Percentiles rank a stretch among this genome's conserved stretches.
These are phyloP conservation scores for Melolontha melolontha DNA, from an alignment of 2,888 invertebrate genomes.

Conservation along the genomic window DNA sequence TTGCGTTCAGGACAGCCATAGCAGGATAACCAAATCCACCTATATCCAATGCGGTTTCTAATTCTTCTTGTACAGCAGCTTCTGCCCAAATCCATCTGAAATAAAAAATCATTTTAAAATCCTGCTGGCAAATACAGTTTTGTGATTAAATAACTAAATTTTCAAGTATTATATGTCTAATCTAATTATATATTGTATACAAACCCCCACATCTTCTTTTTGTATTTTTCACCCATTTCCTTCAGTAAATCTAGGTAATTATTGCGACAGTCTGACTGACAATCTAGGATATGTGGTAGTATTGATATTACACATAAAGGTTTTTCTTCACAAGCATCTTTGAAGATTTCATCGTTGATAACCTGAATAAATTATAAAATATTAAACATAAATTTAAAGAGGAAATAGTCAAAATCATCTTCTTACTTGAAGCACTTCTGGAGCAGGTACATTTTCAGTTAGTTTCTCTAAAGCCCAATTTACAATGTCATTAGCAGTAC, in stretches of 20 bases:
- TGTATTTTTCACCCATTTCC: slow-evolving; percentile 88
- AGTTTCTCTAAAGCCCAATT: slow-evolving; percentile 89
- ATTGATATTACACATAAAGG: slow-evolving; percentile 92
- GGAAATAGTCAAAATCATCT: neutral
- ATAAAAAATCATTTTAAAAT: slow-evolving; percentile 47
- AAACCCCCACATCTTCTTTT: slow-evolving; percentile 92
- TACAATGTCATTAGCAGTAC: slow-evolving; percentile 91
- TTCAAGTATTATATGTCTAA: neutral
- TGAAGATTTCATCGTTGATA: slow-evolving; percentile 71
- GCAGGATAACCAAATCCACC: slow-evolving; percentile 99
- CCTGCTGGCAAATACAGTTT: neutral
- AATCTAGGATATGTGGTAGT: slow-evolving; percentile 95
- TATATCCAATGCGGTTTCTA: slow-evolving; percentile 92
- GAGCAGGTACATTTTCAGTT: slow-evolving; percentile 88
- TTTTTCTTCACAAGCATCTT: slow-evolving; percentile 82
- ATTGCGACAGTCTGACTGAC: slow-evolving; percentile 90
- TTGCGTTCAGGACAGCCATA: slow-evolving; percentile 95
- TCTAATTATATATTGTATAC: slow-evolving; percentile 63
- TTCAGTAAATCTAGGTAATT: slow-evolving; percentile 80
- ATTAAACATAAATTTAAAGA: slow-evolving; percentile 5
- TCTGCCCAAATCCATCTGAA: slow-evolving; percentile 94
- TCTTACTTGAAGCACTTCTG: slow-evolving; percentile 82
- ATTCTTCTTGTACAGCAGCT: slow-evolving; percentile 83
- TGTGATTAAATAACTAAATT: neutral
- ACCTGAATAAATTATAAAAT: slow-evolving; percentile 56